A percentile compares a stretch with the other conserved stretches of the same genome.
Evolutionary conservation across 2,113 vertebrate species (phyloP).

Genomic region (Ptyas mucosa): DNA sequence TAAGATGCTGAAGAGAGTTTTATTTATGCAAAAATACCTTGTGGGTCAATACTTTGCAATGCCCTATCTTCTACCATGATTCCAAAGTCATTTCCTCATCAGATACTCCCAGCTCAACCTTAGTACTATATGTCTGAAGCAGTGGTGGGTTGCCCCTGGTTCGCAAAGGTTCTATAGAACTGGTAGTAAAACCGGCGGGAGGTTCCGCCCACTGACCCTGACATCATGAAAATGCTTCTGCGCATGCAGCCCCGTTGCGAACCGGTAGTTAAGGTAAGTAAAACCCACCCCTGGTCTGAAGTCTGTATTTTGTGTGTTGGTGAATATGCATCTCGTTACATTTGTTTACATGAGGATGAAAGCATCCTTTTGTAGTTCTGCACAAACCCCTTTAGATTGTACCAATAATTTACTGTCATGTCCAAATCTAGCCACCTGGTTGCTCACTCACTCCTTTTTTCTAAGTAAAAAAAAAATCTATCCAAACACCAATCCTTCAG

Average conservation of each 20-base stretch:
- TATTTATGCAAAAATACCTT: neutral
- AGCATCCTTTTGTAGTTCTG: neutral
- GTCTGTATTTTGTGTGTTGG: neutral
- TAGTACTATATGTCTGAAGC: neutral
- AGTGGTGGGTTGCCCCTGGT: too few relatives aligned
- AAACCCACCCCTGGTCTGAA: neutral
- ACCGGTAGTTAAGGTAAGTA: too few relatives aligned
- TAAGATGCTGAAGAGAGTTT: neutral
- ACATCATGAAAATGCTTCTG: too few relatives aligned
- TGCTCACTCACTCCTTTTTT: neutral
- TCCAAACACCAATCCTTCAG: neutral
- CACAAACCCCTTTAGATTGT: neutral
- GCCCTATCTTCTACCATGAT: neutral
- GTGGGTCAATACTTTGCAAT: neutral
- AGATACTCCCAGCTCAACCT: neutral
- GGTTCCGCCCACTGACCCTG: too few relatives aligned
- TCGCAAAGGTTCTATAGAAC: too few relatives aligned
- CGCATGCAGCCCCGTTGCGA: too few relatives aligned
- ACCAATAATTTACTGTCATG: neutral
- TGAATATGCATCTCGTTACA: neutral
- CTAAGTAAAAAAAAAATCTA: neutral
- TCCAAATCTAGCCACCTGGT: neutral
- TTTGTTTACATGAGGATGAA: neutral
- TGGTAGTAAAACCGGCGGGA: too few relatives aligned
- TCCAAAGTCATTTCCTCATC: neutral